Conservation (phyloP, 2,113 vertebrate species). For the Bolborhynchus lineola region DNA sequence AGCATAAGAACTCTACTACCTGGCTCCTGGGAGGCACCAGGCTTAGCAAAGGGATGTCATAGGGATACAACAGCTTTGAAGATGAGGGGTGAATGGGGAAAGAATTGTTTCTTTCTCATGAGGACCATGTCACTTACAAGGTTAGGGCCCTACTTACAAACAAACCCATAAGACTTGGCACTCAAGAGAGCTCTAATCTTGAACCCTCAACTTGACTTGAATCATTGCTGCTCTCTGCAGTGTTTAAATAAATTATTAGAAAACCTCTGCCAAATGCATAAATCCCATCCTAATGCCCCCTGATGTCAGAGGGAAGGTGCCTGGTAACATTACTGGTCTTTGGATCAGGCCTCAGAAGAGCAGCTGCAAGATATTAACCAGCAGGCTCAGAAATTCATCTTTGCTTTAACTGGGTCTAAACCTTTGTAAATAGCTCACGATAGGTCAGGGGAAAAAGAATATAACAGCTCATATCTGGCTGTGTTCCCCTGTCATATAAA, state of each 20-base stretch:
- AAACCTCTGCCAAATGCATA: background rate
- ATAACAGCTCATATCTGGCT: constrained; percentile 14
- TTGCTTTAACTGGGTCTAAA: constrained; percentile 6
- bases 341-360: constrained; percentile 4
- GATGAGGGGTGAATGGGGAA: background rate
- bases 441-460: background rate
- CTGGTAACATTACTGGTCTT: background rate
- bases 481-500: constrained; percentile 16
- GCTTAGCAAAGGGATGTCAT: background rate
- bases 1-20: background rate
- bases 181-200: background rate
- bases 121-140: background rate
- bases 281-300: constrained; percentile 1
- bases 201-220: background rate
- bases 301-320: constrained; percentile 17
- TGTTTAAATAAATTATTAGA: constrained; percentile 1
- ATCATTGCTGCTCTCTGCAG: background rate
- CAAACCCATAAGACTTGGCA: background rate
- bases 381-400: background rate
- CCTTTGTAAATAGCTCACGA: constrained; percentile 11
- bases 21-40: background rate
- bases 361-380: constrained; percentile 45
- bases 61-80: background rate
- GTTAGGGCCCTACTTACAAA: background rate
- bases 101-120: background rate